These are phyloP conservation scores for Ctenopoma multispine DNA, from an alignment of 2,797 vertebrate genomes.

Conservation along the genomic window DNA sequence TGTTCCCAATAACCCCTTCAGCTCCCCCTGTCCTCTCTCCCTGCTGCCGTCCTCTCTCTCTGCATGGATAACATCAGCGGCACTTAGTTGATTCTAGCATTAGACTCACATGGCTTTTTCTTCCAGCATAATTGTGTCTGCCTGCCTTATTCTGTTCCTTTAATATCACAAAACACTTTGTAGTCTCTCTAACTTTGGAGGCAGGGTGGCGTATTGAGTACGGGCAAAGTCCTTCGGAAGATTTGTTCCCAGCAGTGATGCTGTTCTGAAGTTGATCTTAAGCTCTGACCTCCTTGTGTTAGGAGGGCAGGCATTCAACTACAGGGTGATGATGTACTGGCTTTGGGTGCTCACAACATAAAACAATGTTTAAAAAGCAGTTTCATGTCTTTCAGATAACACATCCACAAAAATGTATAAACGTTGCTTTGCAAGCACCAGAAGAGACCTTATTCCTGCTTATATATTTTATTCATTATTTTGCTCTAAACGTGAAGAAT, in stretches of 20 bases:
- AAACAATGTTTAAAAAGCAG: background rate
- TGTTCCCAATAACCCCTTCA: conserved; percentile 68
- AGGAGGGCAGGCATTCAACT: background rate
- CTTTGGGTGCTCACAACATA: background rate
- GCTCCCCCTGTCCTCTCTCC: conserved; percentile 25
- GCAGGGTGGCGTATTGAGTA: conserved; percentile 12
- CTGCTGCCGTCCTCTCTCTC: conserved; percentile 20
- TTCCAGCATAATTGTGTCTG: conserved; percentile 25
- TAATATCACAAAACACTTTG: conserved; percentile 38
- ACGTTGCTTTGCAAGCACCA: background rate
- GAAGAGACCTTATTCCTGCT: too few species aligned
- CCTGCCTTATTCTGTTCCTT: conserved; percentile 37
- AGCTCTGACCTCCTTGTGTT: conserved; percentile 18
- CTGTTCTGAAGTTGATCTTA: conserved; percentile 17
- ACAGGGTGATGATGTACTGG: background rate
- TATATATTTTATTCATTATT: too few species aligned
- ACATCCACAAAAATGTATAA: too few species aligned
- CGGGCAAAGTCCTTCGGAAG: conserved; percentile 8
- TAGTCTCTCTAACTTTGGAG: conserved; percentile 36
- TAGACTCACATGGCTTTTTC: conserved; percentile 33
- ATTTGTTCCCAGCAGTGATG: conserved; percentile 30
- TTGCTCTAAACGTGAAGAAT: too few species aligned
- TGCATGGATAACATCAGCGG: conserved; percentile 26
- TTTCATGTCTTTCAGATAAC: background rate
- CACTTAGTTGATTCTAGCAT: conserved; percentile 14